Percentiles rank a stretch among this genome's conserved stretches.
These are phyloP conservation scores for Nematolebias whitei DNA, from an alignment of 2,113 vertebrate species.

Conservation along the genomic window DNA sequence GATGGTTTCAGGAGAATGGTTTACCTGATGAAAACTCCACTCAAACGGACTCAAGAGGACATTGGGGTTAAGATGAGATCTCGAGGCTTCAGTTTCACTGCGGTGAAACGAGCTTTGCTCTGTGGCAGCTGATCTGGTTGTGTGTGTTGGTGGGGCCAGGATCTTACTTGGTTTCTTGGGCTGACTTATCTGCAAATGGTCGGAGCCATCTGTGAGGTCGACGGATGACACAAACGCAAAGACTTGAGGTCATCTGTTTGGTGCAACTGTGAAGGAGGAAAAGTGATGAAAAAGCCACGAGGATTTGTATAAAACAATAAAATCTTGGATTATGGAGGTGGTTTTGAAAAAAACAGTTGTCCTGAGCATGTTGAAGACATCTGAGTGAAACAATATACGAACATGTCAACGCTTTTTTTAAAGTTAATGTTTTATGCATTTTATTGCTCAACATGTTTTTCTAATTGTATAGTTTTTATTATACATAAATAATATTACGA, in stretches of 20 bases:
- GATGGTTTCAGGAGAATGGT: constrained; percentile 81
- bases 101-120: constrained; percentile 36
- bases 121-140: constrained; percentile 36
- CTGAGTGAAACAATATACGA: no score
- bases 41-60: constrained; percentile 65
- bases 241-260: constrained; percentile 12
- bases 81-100: constrained; percentile 53
- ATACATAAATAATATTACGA: no score
- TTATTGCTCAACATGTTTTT: no score
- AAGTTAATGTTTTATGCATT: no score
- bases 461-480: no score
- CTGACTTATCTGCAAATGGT: background rate
- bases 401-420: no score
- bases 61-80: constrained; percentile 63
- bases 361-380: no score
- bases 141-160: constrained; percentile 6
- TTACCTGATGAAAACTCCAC: constrained; percentile 78
- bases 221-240: constrained; percentile 2
- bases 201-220: background rate
- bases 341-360: background rate
- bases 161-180: constrained; percentile 1
- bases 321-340: constrained; percentile 12
- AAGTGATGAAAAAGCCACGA: constrained; percentile 1
- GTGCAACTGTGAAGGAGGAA: background rate
- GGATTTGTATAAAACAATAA: background rate